Conservation (phyloP, 2,113 vertebrate species). For the Tetrao urogallus region DNA sequence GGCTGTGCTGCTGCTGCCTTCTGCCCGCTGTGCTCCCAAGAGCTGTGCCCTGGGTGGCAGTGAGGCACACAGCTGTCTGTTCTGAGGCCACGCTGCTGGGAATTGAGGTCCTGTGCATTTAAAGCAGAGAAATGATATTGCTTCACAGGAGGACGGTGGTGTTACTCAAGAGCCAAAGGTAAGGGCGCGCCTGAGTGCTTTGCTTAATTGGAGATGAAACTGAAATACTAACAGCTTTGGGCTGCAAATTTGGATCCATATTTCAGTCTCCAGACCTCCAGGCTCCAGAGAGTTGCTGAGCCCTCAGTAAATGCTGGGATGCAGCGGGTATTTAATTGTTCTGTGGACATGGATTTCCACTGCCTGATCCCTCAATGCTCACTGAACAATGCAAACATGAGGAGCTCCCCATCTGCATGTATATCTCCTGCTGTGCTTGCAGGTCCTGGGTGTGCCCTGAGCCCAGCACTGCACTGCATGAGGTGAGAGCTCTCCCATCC, state of each 20-base stretch:
- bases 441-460: neutral
- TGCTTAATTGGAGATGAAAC: neutral
- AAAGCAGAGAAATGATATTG: neutral
- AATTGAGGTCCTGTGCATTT: neutral
- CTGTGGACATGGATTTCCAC: neutral
- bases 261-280: neutral
- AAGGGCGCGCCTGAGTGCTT: neutral
- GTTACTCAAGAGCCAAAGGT: neutral
- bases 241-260: neutral
- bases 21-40: no score
- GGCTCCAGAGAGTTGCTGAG: neutral
- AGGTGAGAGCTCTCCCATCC: neutral
- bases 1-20: no score
- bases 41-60: no score
- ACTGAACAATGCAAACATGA: neutral
- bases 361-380: rapidly evolving
- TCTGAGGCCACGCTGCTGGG: neutral
- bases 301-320: rapidly evolving
- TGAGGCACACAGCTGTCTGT: neutral
- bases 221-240: neutral
- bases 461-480: neutral
- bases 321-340: neutral
- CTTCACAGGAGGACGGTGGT: neutral
- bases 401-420: neutral
- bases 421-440: neutral